Base-by-base conservation (phyloP, 1,140 invertebrate species). In the Eueides isabella region DNA sequence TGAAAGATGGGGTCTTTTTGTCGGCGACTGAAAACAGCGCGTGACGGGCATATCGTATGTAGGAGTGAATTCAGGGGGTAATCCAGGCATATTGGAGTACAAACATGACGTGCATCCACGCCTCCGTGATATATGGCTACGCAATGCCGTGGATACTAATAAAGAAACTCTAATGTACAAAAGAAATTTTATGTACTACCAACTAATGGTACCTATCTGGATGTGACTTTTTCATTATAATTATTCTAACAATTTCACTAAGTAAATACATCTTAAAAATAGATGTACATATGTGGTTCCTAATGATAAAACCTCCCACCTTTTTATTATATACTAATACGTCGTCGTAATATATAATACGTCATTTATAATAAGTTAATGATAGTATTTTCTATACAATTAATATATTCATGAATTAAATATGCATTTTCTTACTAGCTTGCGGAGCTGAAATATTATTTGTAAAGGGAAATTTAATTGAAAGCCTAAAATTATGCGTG, bases 21-120 rank as follows among this genome's bases (percentile, higher is more conserved):
- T 84, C 74, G 77, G 74, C 62, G 77, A 82, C 70, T 83, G 71
- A 74, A 80, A 80, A 80, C 77, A 80, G 77, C 65, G 79, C 88
- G 85, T 89, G 88, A 85, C 80, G 48, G 62, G 85, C 85, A 85
- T 90, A 67, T 72, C 63, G 75, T 80, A 84, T 85, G 77, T 74
- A 81, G 69, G 76, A 80, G 77, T 79, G 78, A 79, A 79, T 82
- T 80, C 64, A 78, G 76, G 62, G 76, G 61, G 80, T 87, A 85
- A 88, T 87, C 85, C 82, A 71, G 76, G 70, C 73, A 78, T 84
- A 88, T 84, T 79, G 82, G 75, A 67, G 77, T 62, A 67, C 76
- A 74, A 79, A 85, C 80, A 83, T 77, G 82, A 82, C 81, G 62
- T 73, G 80, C 77, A 85, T 86, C 75, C 65, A 68, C 64, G 64